Base-by-base conservation (phyloP, 2,797 vertebrate species). In the Peromyscus melanophrys region DNA sequence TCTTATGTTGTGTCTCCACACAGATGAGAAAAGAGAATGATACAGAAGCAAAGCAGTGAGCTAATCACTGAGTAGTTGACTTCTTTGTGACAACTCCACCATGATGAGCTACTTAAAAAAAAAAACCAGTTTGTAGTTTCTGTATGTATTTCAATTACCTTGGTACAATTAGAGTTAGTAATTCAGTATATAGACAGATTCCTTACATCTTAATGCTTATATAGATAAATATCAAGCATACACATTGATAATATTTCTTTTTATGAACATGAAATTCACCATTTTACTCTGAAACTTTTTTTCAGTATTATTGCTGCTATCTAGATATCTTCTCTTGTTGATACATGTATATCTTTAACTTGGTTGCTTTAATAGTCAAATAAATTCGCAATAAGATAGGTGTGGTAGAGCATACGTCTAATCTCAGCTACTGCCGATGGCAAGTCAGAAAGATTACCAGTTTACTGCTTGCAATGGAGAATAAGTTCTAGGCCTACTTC, bases 241-340 rank as follows among this genome's bases (percentile, higher is more conserved):
- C 2, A 69, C 67, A 80, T n/a, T 88, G 67, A 69, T 31, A 91
- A 29, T 77, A 37, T 49, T 82, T 89, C 17, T 69, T 94, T 80
- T 81, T 73, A 76, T 52, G 57, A 31, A 40, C 1, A 6, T 89
- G 27, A 77, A 84, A 88, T 88, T 90, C 71, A 92, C 17, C 3
- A 86, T 77, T 90, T 89, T 75, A 46, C 27, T 43, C 67, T 94
- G 23, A 75, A 87, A 73, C 43, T n/a, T 84, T 93, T 94, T 80
- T 4, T 2, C 34, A 65, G 12, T 73, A 29, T 65, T 89, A 77
- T 82, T 29, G 46, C 37, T 73, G 40, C n/a, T 43, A 80, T 92
- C 52, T 96, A 21, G 12, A 6, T 46, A 80, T 25, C 3, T 37
- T 81, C 55, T 81, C 55, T 57, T 21, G 19, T 81, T 7, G 21